These are phyloP conservation scores for Eumaeus atala DNA, from an alignment of 1,140 invertebrate genomes.

Conservation along the genomic window DNA sequence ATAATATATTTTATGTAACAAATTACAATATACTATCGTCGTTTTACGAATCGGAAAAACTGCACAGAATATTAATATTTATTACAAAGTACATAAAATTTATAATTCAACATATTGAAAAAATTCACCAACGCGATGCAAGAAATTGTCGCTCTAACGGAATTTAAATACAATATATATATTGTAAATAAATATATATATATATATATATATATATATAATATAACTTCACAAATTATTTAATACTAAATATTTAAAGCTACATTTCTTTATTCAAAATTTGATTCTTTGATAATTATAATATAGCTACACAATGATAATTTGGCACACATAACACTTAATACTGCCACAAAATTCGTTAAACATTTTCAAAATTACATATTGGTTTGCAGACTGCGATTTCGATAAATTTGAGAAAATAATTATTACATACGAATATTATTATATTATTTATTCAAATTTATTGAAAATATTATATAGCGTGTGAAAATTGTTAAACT, in stretches of 20 bases:
- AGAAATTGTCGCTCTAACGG: neutral
- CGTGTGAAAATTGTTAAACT: no score
- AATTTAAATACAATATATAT: constrained; percentile 1
- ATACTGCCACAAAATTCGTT: constrained; percentile 10
- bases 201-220: no score
- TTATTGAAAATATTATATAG: no score
- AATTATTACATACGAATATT: neutral
- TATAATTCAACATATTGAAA: constrained; percentile 36
- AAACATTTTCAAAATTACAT: constrained; percentile 7
- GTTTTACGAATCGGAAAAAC: constrained; percentile 43
- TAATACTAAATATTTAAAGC: constrained; percentile 19
- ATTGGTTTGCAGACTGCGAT: constrained; percentile 13
- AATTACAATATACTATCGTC: constrained; percentile 57
- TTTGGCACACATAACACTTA: constrained; percentile 18
- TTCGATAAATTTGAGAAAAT: neutral
- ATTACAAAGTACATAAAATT: constrained; percentile 44
- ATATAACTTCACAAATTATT: constrained; percentile 3
- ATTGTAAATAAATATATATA: no score
- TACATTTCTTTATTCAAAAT: constrained; percentile 17
- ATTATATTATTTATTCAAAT: no score
- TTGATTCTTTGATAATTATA: constrained; percentile 15
- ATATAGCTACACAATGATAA: constrained; percentile 14
- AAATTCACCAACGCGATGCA: constrained; percentile 27
- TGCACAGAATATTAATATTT: constrained; percentile 38
- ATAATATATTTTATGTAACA: constrained; percentile 49